Percentiles rank a stretch among this genome's conserved stretches.
These are phyloP conservation scores for Vireo griseus DNA, from an alignment of 2,797 vertebrate species.

Conservation along the genomic window DNA sequence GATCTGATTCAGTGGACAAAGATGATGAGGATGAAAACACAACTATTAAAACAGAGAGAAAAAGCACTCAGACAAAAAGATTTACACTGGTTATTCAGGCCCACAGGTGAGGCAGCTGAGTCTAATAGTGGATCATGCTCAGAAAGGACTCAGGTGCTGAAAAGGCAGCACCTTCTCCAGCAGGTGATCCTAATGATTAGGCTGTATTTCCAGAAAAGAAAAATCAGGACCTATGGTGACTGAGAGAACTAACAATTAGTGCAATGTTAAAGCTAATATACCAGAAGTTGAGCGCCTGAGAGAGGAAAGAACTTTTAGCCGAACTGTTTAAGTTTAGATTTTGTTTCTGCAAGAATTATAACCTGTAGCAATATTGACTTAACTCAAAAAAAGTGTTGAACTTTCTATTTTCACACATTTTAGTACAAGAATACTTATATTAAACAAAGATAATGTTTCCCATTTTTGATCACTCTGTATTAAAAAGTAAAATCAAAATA, in stretches of 20 bases:
- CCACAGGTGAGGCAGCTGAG: background rate
- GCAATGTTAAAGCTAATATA: background rate
- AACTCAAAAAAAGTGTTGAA: background rate
- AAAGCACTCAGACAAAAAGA: background rate
- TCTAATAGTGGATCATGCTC: background rate
- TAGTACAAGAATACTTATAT: background rate
- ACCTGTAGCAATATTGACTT: background rate
- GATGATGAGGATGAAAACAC: background rate
- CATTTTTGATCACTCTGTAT: background rate
- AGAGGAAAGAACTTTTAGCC: background rate
- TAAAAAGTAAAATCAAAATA: background rate
- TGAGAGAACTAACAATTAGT: background rate
- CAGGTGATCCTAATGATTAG: background rate
- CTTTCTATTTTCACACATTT: background rate
- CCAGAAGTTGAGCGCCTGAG: background rate
- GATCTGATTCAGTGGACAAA: background rate
- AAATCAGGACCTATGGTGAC: background rate
- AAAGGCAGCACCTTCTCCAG: background rate
- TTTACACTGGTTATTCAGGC: background rate
- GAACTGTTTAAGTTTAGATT: background rate
- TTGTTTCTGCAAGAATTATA: background rate
- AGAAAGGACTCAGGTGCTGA: background rate
- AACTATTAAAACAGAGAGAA: background rate
- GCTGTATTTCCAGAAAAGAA: background rate
- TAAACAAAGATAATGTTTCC: background rate